Evolutionary conservation across 2,113 vertebrate species (phyloP).

Genomic region (Serinus canaria): DNA sequence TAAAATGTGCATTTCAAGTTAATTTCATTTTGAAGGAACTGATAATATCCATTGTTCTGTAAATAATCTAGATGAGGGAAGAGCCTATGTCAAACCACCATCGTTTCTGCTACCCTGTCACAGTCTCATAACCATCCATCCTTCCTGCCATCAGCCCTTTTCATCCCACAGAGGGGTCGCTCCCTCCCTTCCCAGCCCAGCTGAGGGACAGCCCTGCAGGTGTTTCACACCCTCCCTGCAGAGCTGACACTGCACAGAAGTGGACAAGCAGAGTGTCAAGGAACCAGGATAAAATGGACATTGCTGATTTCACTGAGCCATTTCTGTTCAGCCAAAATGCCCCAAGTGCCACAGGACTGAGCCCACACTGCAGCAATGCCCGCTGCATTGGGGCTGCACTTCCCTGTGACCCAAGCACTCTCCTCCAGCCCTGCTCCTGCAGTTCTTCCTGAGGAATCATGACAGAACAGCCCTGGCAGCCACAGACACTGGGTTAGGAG

Average conservation of each 20-base stretch:
- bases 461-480: neutral
- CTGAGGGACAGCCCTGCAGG: neutral
- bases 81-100: neutral
- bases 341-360: neutral
- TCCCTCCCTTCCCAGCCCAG: neutral
- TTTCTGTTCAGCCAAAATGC: neutral
- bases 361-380: rapidly evolving
- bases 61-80: neutral
- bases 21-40: neutral
- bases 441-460: rapidly evolving
- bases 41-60: neutral
- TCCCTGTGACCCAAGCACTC: rapidly evolving
- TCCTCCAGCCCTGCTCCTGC: neutral
- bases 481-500: rapidly evolving
- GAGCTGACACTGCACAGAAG: neutral
- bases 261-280: rapidly evolving
- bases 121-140: rapidly evolving
- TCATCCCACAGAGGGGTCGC: neutral
- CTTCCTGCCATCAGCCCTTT: neutral
- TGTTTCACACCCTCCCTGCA: neutral
- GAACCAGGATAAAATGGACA: neutral
- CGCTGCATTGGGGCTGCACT: no score
- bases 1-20: neutral
- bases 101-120: neutral
- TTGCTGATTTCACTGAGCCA: neutral